These are phyloP conservation scores for Ramphastos sulfuratus DNA, from an alignment of 2,113 vertebrate species.

Conservation along the genomic window DNA sequence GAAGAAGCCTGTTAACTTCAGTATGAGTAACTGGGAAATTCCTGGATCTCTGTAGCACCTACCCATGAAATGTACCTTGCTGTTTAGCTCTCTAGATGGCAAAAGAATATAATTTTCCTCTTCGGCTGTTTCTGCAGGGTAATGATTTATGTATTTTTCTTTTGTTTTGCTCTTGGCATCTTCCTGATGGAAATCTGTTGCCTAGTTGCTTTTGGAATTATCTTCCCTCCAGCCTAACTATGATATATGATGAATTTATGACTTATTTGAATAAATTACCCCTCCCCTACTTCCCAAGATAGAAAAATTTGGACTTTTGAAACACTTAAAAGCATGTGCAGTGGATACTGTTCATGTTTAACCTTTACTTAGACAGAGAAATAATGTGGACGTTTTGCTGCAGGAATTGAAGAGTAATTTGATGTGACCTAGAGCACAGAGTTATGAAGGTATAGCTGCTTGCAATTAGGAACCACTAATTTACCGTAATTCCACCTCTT, in stretches of 20 bases:
- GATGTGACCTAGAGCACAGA: neutral
- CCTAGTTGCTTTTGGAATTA: slow-evolving; percentile 47
- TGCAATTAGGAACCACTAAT: neutral
- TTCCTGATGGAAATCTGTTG: slow-evolving; percentile 11
- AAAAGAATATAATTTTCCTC: neutral
- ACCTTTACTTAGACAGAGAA: neutral
- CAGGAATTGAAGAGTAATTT: neutral
- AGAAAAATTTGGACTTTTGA: neutral
- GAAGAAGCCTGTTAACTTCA: neutral
- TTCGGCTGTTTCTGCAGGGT: neutral
- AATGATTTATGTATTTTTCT: slow-evolving; percentile 19
- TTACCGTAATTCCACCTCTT: neutral
- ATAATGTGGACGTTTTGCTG: neutral
- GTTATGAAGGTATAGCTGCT: neutral
- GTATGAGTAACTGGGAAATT: slow-evolving; percentile 40
- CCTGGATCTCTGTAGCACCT: neutral
- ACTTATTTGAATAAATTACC: neutral
- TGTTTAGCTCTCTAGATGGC: neutral
- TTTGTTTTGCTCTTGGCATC: slow-evolving; percentile 34
- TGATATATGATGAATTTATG: neutral
- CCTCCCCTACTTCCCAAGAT: neutral
- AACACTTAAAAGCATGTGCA: neutral
- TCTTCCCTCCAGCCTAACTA: neutral
- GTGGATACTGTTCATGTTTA: neutral
- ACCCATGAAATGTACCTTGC: neutral